A percentile compares a stretch with the other conserved stretches of the same genome.
phyloP scores from a whole-genome alignment of 2,113 vertebrate species.

The Burhinus bistriatus region DNA sequence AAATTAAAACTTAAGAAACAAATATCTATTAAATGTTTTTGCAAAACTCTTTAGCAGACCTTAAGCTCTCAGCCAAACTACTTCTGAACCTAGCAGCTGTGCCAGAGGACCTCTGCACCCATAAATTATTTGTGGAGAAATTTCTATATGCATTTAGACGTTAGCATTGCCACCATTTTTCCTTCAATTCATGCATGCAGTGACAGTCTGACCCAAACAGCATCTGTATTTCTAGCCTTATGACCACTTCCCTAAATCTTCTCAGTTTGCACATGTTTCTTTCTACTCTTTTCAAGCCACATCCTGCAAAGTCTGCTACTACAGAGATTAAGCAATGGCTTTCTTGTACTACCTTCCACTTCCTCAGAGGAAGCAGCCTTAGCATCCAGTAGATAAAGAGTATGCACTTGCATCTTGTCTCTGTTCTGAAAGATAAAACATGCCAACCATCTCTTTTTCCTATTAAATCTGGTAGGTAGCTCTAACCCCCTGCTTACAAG shows the following conservation, averaged over 20 bases:
- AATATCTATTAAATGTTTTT: background rate
- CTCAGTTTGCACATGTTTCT: background rate
- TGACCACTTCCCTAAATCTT: background rate
- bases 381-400: background rate
- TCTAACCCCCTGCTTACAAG: background rate
- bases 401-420: background rate
- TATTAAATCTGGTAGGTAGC: background rate
- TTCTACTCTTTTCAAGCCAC: background rate
- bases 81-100: background rate
- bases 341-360: background rate
- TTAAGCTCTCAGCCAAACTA: background rate
- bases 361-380: background rate
- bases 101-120: background rate
- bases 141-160: background rate
- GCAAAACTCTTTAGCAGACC: background rate
- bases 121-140: background rate
- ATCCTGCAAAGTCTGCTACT: background rate
- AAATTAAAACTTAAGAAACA: background rate
- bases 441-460: background rate
- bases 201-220: background rate
- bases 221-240: background rate
- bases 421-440: background rate
- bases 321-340: background rate
- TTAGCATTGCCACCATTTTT: background rate
- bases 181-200: background rate